Evolutionary conservation across 2,888 invertebrate genomes (phyloP), one percentile per base, ranked within the genome.

Genomic region (Catocala sponsa): DNA sequence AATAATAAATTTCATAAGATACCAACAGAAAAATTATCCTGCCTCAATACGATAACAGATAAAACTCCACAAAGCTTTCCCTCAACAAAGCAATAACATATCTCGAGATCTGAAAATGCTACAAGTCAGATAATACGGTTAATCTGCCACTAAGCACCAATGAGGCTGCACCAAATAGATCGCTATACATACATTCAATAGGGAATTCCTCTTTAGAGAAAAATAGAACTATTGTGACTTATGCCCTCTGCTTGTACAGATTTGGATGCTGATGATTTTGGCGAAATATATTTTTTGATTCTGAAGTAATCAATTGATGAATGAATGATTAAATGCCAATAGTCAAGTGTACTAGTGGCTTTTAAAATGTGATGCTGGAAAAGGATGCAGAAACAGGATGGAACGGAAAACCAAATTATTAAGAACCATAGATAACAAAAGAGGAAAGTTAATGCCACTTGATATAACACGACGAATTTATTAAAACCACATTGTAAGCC

Each of bases 141-240:
- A 72, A 74, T 74, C 68, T 76, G 47, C 44, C 49, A 25, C 56
- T 60, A 64, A 65, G 56, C 63, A 64, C 61, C 66, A 67, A 60
- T 70, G 68, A 65, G 62, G 60, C 78, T 66, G 47, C 64, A 55
- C 66, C 67, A 67, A 74, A 72, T 69, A 77, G 65, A 74, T 74
- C 55, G 55, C 57, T 57, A 60, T 62, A 68, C 68, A 53, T 58
- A 60, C 68, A 57, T 62, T 65, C 65, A 55, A 69, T 59, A 61
- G 66, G 55, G 63, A 59, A 68, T 75, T 63, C 60, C 33, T 61
- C 72, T 74, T 65, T 67, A 49, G 55, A 59, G 63, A 58, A 73
- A 70, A 71, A 78, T 68, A 63, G 68, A 70, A 70, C 65, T 55
- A 72, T 78, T 78, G 65, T 72, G 65, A 68, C 62, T 72, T 65